Evolutionary conservation across 2,797 vertebrate species (phyloP).

Genomic region (Ptychobarbus kaznakovi): DNA sequence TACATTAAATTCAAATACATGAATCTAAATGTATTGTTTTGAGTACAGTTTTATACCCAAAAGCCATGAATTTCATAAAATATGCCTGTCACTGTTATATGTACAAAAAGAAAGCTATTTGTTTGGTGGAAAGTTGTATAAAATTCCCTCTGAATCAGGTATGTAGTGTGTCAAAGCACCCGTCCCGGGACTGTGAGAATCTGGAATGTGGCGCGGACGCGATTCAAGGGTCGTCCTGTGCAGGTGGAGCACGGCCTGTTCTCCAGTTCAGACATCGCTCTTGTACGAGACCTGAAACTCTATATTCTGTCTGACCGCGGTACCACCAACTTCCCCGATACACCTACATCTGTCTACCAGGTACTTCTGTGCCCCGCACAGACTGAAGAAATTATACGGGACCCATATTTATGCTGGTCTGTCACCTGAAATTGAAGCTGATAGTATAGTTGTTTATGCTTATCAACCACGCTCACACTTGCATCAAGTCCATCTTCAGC

Average conservation of each 20-base stretch:
- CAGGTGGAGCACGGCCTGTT: slow-evolving; percentile 71
- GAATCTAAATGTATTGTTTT: not conserved
- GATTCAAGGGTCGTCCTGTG: slow-evolving; percentile 67
- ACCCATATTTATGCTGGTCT: not conserved
- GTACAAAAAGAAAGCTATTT: not conserved
- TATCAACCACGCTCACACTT: not conserved
- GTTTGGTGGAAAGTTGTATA: not conserved
- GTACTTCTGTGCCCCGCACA: slow-evolving; percentile 55
- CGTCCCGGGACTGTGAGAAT: slow-evolving; percentile 64
- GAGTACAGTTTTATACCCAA: not conserved
- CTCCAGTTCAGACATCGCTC: slow-evolving; percentile 65
- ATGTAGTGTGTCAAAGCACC: slow-evolving; percentile 67
- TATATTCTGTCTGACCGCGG: slow-evolving; percentile 72
- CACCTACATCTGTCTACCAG: slow-evolving; percentile 69
- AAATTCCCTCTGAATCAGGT: slow-evolving; percentile 54
- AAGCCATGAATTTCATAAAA: not conserved
- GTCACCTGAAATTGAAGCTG: not conserved
- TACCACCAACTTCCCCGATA: slow-evolving; percentile 61
- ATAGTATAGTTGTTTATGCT: not conserved
- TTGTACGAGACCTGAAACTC: slow-evolving; percentile 69
- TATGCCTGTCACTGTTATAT: not conserved
- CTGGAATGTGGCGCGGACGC: slow-evolving; percentile 70
- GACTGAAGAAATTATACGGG: not conserved
- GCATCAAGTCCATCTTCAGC: slow-evolving; percentile 5
- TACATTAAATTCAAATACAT: not conserved